These are phyloP conservation scores for Pseudobourletiella spinata DNA, from an alignment of 1,140 invertebrate genomes.

Conservation along the genomic window DNA sequence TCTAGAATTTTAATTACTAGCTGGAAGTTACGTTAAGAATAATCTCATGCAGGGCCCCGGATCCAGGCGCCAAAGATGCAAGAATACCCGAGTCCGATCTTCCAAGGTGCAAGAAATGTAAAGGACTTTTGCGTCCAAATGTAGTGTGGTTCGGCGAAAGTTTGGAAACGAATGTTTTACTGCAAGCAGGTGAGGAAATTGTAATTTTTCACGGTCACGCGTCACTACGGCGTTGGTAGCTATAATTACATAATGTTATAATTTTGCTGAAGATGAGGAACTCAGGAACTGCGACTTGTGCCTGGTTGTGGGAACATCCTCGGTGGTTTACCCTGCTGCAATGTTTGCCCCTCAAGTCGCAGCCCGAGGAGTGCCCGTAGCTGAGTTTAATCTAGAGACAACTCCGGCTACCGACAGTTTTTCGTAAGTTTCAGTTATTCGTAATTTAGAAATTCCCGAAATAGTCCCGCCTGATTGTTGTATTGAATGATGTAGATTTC, in stretches of 20 bases:
- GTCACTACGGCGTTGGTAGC: too few species aligned
- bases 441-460: conserved; percentile 5
- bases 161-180: conserved; percentile 55
- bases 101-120: conserved; percentile 64
- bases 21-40: too few species aligned
- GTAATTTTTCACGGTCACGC: too few species aligned
- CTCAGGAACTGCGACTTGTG: conserved; percentile 69
- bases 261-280: conserved; percentile 45
- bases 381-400: conserved; percentile 79
- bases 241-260: too few species aligned
- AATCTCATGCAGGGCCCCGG: conserved; percentile 50
- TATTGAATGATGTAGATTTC: too few species aligned
- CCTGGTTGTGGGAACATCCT: conserved; percentile 76
- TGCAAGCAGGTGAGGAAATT: conserved; percentile 54
- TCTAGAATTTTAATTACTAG: too few species aligned
- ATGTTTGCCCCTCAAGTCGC: conserved; percentile 78
- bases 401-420: conserved; percentile 62
- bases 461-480: background rate
- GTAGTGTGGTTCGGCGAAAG: conserved; percentile 88
- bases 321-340: conserved; percentile 85
- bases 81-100: conserved; percentile 56
- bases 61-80: conserved; percentile 44
- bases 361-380: conserved; percentile 64
- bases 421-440: conserved; percentile 46
- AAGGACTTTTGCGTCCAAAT: conserved; percentile 66